phyloP scores from a whole-genome alignment of 2,888 invertebrate genomes.

The Melieria crassipennis region DNA sequence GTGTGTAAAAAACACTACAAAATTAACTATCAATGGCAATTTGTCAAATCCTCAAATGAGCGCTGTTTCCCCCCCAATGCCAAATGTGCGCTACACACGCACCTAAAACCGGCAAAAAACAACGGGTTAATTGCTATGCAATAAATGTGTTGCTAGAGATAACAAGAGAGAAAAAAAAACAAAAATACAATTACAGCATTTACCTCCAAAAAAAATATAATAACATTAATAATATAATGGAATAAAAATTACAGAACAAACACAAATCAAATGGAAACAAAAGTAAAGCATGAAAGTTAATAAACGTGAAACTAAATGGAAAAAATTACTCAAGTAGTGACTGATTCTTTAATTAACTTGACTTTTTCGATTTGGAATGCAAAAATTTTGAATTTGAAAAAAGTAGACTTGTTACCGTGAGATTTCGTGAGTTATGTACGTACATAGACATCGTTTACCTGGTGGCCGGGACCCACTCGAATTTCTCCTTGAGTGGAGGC shows the following conservation, averaged over 20 bases:
- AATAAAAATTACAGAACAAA: neutral
- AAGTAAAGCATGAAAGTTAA: neutral
- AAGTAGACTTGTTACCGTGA: constrained; percentile 67
- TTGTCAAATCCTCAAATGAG: too few relatives aligned
- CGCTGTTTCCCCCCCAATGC: too few relatives aligned
- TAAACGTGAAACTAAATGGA: neutral
- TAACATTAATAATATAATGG: neutral
- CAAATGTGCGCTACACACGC: too few relatives aligned
- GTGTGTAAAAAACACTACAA: too few relatives aligned
- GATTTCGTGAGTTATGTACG: constrained; percentile 70
- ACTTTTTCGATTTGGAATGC: constrained; percentile 16
- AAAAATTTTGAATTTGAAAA: constrained; percentile 46
- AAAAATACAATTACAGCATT: neutral
- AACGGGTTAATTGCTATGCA: too few relatives aligned
- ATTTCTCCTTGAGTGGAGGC: constrained; percentile 81
- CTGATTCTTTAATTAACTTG: constrained; percentile 11
- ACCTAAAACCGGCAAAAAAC: too few relatives aligned
- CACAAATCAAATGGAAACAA: neutral
- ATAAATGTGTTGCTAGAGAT: neutral
- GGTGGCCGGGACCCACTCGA: constrained; percentile 81
- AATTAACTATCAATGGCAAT: too few relatives aligned
- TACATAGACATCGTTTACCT: constrained; percentile 77
- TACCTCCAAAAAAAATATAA: neutral
- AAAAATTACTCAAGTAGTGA: neutral
- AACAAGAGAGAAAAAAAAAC: neutral